phyloP scores from a whole-genome alignment of 2,888 invertebrate species.

The Noctua pronuba region DNA sequence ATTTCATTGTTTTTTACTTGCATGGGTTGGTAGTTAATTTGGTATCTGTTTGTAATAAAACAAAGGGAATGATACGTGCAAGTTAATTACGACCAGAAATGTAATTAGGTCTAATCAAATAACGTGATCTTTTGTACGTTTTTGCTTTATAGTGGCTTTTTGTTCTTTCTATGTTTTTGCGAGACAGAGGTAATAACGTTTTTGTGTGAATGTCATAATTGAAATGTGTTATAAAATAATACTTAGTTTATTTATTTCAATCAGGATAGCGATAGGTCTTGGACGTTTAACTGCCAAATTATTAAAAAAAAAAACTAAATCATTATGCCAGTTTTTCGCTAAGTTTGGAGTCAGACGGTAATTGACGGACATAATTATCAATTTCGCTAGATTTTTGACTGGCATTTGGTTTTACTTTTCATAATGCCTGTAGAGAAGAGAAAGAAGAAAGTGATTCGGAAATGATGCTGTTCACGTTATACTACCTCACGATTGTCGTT shows the following conservation, averaged over 20 bases:
- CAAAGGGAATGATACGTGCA: conserved; percentile 88
- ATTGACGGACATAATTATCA: conserved; percentile 1
- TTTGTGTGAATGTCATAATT: conserved; percentile 67
- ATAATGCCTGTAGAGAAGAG: not conserved
- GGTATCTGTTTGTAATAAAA: conserved; percentile 84
- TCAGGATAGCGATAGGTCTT: conserved; percentile 45
- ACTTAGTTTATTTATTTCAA: conserved; percentile 62
- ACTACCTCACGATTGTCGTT: not conserved
- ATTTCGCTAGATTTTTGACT: not conserved
- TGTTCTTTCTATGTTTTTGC: conserved; percentile 72
- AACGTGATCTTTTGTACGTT: conserved; percentile 85
- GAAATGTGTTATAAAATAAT: conserved; percentile 67
- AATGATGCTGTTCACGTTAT: not conserved
- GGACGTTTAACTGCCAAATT: conserved; percentile 5
- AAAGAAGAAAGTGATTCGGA: not conserved
- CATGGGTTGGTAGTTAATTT: conserved; percentile 57
- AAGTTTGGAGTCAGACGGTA: not conserved
- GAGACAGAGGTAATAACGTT: conserved; percentile 62
- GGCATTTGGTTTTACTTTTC: not conserved
- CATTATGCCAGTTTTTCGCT: conserved; percentile 4
- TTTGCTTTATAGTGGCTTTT: conserved; percentile 79
- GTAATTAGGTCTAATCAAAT: conserved; percentile 90
- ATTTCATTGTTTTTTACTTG: conserved; percentile 59
- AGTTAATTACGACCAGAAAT: conserved; percentile 88
- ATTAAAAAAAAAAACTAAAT: conserved; percentile 17